Evolutionary conservation across 2,113 vertebrate genomes (phyloP).

Genomic region (Piaya cayana): DNA sequence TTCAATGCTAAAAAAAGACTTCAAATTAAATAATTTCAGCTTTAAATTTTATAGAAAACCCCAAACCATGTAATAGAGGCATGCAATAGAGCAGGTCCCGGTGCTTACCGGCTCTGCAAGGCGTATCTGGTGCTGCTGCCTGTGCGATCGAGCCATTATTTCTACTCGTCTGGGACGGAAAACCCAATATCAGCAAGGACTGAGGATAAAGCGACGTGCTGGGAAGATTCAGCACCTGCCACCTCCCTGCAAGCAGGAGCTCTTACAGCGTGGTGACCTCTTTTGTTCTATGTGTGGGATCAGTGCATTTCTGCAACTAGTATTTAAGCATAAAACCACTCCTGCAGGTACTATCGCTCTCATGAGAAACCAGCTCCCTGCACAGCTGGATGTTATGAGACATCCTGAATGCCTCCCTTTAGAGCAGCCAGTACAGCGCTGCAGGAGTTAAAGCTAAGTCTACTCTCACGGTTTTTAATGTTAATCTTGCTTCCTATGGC

Average conservation of each 20-base stretch:
- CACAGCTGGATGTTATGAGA: background rate
- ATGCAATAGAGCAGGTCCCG: fast-evolving
- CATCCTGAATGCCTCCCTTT: background rate
- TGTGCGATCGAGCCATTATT: background rate
- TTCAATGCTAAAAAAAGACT: background rate
- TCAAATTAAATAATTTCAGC: background rate
- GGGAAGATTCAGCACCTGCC: background rate
- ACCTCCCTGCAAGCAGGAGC: background rate
- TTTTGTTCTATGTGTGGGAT: background rate
- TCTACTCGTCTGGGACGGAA: background rate
- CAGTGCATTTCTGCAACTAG: background rate
- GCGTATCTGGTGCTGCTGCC: background rate
- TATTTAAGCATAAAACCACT: background rate
- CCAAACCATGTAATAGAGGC: background rate
- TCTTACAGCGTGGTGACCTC: background rate
- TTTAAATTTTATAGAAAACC: background rate
- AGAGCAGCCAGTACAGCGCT: background rate
- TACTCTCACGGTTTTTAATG: background rate
- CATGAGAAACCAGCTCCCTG: background rate
- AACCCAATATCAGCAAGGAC: background rate
- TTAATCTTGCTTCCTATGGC: background rate
- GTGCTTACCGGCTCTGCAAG: background rate
- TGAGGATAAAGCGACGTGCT: background rate
- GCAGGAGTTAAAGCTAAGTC: background rate
- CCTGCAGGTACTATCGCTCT: background rate